Evolutionary conservation across 2,888 invertebrate species (phyloP).

Genomic region (Subacronicta megacephala): DNA sequence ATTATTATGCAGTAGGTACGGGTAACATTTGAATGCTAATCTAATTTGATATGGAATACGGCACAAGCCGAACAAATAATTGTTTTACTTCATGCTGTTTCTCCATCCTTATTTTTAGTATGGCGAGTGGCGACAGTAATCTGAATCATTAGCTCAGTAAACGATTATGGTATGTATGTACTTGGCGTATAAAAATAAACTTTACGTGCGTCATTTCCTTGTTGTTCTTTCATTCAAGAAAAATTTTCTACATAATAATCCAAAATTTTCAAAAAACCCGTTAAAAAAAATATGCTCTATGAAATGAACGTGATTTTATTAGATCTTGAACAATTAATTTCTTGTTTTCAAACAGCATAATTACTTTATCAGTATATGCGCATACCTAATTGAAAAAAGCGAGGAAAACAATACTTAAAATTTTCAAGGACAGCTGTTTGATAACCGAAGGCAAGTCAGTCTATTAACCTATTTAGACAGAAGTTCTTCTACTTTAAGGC

Average conservation of each 20-base stretch:
- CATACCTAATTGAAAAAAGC: too few relatives aligned
- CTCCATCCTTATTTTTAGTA: slow-evolving; percentile 1
- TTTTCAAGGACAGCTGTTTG: background rate
- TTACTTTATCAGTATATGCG: too few relatives aligned
- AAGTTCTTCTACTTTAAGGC: background rate
- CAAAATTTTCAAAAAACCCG: too few relatives aligned
- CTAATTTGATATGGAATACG: slow-evolving; percentile 7
- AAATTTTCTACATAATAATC: background rate
- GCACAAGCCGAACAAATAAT: slow-evolving; percentile 16
- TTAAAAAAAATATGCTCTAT: too few relatives aligned
- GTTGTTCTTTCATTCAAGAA: background rate
- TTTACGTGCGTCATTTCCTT: slow-evolving; percentile 5
- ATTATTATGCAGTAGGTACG: too few relatives aligned
- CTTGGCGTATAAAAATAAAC: slow-evolving; percentile 1
- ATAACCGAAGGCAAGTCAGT: background rate
- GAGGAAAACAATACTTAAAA: slow-evolving; percentile 1
- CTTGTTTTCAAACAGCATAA: background rate
- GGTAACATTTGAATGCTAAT: too few relatives aligned
- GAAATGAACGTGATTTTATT: too few relatives aligned
- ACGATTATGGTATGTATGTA: slow-evolving; percentile 2
- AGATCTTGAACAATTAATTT: too few relatives aligned
- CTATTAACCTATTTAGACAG: background rate
- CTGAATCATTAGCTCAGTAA: slow-evolving; percentile 1
- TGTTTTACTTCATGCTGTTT: background rate
- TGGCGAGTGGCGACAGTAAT: slow-evolving; percentile 1